Evolutionary conservation across 2,113 vertebrate genomes (phyloP), one percentile per base, ranked within the genome.

Genomic region (Mirza zaza): DNA sequence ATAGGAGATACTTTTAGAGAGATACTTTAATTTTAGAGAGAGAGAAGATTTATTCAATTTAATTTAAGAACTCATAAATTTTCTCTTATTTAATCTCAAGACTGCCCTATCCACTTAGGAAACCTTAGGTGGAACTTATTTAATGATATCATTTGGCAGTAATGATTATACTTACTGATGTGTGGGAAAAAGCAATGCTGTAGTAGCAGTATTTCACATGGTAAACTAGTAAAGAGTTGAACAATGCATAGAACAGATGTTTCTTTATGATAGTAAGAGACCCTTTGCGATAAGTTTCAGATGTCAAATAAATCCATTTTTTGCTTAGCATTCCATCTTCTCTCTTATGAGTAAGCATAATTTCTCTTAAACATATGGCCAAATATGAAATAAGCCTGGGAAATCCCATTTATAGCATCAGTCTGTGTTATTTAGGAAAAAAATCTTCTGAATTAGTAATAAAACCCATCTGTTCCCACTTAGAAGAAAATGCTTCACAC

Each of bases 391-490:
- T 55, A 95, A 96, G 36, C 21, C 34, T 91, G 75, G 76, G 50
- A 97, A 97, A 95, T 97, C 50, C 91, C 73, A 93, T 92, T 96
- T 91, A 71, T 89, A 97, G 88, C 39, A 80, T 95, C 42, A 89
- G 52, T 89, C 48, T 91, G 32, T 39, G 23, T 80, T 93, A 95
- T n/a, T 84, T 27, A 20, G 79, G 7, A 2, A 8, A 63, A 94
- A 81, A 80, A 61, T 63, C 20, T 94, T 88, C 70, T 93, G 50
- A 96, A 96, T 95, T 97, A 73, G 52, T 96, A 89, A 96, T 96
- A 91, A 95, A 97, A 94, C 68, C 67, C 87, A 97, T 97, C 96
- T 97, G 87, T 95, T 96, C 76, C 81, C 81, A 95, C 70, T 93
- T 95, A 90, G 48, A 94, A 45, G 25, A 94, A 96, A 95, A 95